Conservation (phyloP, 1,140 invertebrate genomes). For the Antheraea pernyi region DNA sequence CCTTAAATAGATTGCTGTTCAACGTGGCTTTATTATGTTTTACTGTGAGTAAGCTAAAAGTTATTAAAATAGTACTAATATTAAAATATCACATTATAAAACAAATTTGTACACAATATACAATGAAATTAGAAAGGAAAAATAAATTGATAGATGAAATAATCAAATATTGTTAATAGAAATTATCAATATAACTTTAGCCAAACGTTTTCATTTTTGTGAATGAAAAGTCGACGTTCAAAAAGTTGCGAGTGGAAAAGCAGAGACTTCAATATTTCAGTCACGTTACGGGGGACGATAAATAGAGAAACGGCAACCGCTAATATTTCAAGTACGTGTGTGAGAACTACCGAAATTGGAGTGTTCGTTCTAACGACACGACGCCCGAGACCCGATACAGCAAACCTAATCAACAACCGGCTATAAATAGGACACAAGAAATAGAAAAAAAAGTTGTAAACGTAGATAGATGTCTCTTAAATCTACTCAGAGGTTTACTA, state of each 20-base stretch:
- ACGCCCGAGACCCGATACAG: not conserved
- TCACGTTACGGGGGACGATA: conserved; percentile 31
- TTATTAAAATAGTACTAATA: too few species aligned
- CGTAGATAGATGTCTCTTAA: too few species aligned
- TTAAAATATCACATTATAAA: too few species aligned
- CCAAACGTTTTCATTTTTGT: not conserved
- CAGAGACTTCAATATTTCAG: conserved; percentile 24
- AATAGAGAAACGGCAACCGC: conserved; percentile 28
- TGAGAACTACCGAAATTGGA: conserved; percentile 27
- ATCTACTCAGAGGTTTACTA: too few species aligned
- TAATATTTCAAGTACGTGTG: conserved; percentile 30
- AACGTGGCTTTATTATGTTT: too few species aligned
- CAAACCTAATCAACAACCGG: conserved; percentile 4
- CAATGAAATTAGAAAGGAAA: too few species aligned
- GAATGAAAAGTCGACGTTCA: not conserved
- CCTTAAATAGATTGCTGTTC: not conserved
- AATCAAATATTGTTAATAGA: too few species aligned
- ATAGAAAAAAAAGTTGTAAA: not conserved
- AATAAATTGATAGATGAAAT: too few species aligned
- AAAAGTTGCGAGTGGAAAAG: not conserved
- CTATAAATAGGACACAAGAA: conserved; percentile 4
- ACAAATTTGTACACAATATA: too few species aligned
- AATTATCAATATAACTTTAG: too few species aligned
- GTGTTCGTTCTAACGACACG: conserved; percentile 19
- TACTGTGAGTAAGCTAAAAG: too few species aligned